Evolutionary conservation across 2,113 vertebrate genomes (phyloP).

Genomic region (Prochilodus magdalenae): DNA sequence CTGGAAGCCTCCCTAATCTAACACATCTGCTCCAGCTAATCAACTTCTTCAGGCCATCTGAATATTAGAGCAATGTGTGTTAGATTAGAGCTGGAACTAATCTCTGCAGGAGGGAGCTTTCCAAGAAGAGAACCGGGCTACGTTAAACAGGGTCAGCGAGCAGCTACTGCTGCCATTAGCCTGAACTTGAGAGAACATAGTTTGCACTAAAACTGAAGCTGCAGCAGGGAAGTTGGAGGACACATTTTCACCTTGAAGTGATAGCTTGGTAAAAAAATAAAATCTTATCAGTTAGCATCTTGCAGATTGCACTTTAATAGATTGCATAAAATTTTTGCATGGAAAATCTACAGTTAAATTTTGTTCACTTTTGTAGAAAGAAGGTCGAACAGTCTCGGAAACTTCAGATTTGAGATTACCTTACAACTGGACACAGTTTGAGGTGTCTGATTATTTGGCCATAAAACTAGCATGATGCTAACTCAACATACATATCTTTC

Average conservation of each 20-base stretch:
- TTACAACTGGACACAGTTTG: too few relatives aligned
- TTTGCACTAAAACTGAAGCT: not conserved
- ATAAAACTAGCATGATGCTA: too few relatives aligned
- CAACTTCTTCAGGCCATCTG: conserved; percentile 8
- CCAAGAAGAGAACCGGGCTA: not conserved
- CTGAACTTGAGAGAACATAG: not conserved
- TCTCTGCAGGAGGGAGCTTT: not conserved
- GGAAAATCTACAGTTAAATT: too few relatives aligned
- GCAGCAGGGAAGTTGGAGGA: not conserved
- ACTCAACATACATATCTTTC: too few relatives aligned
- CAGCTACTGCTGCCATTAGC: not conserved
- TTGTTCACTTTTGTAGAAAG: too few relatives aligned
- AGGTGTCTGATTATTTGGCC: too few relatives aligned
- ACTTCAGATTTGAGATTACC: too few relatives aligned
- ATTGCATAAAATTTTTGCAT: too few relatives aligned
- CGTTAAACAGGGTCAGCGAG: not conserved
- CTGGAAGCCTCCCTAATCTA: conserved; percentile 6
- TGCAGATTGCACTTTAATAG: too few relatives aligned
- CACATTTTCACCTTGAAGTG: not conserved
- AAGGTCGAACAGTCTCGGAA: too few relatives aligned
- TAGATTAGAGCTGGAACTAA: not conserved
- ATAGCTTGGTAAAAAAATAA: too few relatives aligned
- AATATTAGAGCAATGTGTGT: conserved; percentile 2
- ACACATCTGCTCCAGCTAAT: conserved; percentile 20
- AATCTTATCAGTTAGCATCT: too few relatives aligned